These are phyloP conservation scores for Carapus acus DNA, from an alignment of 2,797 vertebrate species.

Conservation along the genomic window DNA sequence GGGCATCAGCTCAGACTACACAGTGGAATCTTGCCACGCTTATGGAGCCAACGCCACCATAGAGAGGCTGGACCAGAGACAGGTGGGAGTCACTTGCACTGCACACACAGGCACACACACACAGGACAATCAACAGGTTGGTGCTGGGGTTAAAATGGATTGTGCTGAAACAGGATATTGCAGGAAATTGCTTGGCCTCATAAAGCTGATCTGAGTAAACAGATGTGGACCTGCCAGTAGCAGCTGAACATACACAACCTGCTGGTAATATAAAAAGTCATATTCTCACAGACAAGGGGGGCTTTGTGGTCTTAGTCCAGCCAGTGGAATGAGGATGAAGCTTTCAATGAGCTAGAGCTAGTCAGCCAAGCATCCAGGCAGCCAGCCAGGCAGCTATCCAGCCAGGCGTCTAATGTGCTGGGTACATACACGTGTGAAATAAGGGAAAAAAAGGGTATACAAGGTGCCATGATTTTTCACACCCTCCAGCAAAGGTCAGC, in stretches of 20 bases:
- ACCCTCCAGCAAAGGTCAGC: slow-evolving; percentile 17
- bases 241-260: slow-evolving; percentile 22
- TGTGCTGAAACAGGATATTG: slow-evolving; percentile 37
- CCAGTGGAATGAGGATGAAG: not conserved
- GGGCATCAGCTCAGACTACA: slow-evolving; percentile 75
- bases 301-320: too few species aligned
- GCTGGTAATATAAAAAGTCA: slow-evolving; percentile 26
- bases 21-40: slow-evolving; percentile 73
- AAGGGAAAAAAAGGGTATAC: too few species aligned
- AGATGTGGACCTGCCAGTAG: slow-evolving; percentile 9
- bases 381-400: too few species aligned
- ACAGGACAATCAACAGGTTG: slow-evolving; percentile 17
- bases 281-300: slow-evolving; percentile 17
- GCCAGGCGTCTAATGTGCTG: too few species aligned
- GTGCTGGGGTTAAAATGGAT: slow-evolving; percentile 37
- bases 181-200: slow-evolving; percentile 33
- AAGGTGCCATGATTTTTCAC: slow-evolving; percentile 22
- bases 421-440: too few species aligned
- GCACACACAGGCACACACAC: slow-evolving; percentile 1
- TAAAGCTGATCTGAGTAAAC: slow-evolving; percentile 40
- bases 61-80: slow-evolving; percentile 74
- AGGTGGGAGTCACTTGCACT: slow-evolving; percentile 48
- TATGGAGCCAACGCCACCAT: slow-evolving; percentile 73
- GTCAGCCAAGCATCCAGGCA: too few species aligned
- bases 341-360: not conserved